Percentiles rank a stretch among this genome's conserved stretches.
Conservation (phyloP, 2,888 invertebrate species). For the Phyllotreta cruciferae region DNA sequence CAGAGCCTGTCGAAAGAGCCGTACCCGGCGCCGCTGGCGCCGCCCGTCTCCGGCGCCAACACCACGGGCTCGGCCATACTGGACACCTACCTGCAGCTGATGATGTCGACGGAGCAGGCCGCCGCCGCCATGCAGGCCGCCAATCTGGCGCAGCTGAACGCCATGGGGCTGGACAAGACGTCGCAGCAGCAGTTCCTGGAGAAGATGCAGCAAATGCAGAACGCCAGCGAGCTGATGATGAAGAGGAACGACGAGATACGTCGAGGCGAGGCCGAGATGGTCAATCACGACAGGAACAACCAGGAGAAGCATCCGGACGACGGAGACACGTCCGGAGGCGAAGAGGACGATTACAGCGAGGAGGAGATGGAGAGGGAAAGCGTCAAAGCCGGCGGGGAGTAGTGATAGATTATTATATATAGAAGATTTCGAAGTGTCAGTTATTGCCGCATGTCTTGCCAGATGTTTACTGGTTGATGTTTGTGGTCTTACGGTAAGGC, state of each 20-base stretch:
- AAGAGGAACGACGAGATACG: constrained; percentile 61
- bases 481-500: constrained; percentile 4
- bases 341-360: constrained; percentile 65
- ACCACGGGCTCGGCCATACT: constrained; percentile 79
- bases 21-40: constrained; percentile 69
- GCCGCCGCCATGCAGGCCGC: constrained; percentile 78
- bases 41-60: constrained; percentile 57
- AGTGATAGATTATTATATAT: constrained; percentile 43
- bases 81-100: constrained; percentile 86
- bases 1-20: constrained; percentile 73
- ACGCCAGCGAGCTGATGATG: constrained; percentile 64
- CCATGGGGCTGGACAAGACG: constrained; percentile 63
- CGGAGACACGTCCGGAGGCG: constrained; percentile 63
- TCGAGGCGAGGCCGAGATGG: constrained; percentile 64
- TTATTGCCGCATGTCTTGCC: constrained; percentile 48
- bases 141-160: constrained; percentile 79
- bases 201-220: constrained; percentile 69
- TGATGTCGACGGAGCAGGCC: constrained; percentile 69
- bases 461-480: constrained; percentile 32
- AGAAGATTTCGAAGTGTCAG: constrained; percentile 38
- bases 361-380: constrained; percentile 61
- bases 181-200: constrained; percentile 69
- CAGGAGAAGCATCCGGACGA: constrained; percentile 57
- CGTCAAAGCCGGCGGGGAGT: constrained; percentile 60
- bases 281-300: constrained; percentile 63